phyloP scores from a whole-genome alignment of 2,113 vertebrate species.

The Tinamus guttatus region DNA sequence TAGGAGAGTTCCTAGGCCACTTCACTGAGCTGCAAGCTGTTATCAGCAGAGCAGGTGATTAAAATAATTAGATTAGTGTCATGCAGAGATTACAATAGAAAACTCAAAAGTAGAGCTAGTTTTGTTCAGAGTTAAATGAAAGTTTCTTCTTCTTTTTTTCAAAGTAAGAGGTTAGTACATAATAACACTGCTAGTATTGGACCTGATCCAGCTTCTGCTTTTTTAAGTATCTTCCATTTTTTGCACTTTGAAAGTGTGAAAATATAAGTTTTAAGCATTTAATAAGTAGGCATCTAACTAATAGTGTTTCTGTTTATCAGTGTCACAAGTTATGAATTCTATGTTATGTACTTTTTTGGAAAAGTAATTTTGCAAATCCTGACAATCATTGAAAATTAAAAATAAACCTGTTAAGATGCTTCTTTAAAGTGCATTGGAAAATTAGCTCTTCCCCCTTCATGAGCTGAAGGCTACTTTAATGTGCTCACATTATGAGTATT shows the following conservation, averaged over 20 bases:
- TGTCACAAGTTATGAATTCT: background rate
- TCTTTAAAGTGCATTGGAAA: background rate
- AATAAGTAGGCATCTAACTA: background rate
- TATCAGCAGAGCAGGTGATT: conserved; percentile 27
- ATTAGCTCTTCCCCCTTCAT: background rate
- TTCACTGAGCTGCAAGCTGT: conserved; percentile 13
- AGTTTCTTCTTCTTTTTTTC: background rate
- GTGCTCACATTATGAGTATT: background rate
- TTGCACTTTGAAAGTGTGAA: background rate
- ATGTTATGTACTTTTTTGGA: background rate
- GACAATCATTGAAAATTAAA: background rate
- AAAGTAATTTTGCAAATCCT: background rate
- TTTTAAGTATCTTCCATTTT: background rate
- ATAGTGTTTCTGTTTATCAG: background rate
- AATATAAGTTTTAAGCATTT: background rate
- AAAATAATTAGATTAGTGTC: conserved; percentile 41
- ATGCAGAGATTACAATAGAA: background rate
- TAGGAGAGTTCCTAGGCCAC: background rate
- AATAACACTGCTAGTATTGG: background rate
- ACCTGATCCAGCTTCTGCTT: background rate
- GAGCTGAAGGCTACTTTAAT: background rate
- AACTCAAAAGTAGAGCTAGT: background rate
- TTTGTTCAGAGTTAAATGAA: background rate
- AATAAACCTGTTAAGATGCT: background rate
- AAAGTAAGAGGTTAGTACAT: background rate